phyloP scores from a whole-genome alignment of 2,113 vertebrate species.

The Lagopus muta region DNA sequence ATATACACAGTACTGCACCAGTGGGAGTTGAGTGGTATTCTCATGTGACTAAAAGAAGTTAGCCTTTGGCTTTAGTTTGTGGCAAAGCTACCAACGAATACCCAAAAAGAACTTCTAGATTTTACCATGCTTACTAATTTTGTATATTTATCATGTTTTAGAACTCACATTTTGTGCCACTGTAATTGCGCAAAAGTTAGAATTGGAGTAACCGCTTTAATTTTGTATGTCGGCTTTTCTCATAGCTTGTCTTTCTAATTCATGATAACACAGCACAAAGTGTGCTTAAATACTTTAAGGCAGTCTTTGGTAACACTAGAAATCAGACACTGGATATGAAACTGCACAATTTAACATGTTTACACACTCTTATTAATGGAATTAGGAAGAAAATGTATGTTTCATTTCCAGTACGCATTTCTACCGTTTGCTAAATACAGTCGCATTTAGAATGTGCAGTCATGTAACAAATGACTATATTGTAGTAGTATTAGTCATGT shows the following conservation, averaged over 20 bases:
- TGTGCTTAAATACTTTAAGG: background rate
- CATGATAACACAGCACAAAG: background rate
- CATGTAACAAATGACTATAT: background rate
- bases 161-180: background rate
- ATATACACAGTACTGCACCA: rapidly evolving
- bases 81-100: background rate
- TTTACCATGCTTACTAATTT: background rate
- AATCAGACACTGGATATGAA: background rate
- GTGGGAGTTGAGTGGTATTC: background rate
- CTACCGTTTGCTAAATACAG: background rate
- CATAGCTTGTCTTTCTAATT: background rate
- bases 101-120: background rate
- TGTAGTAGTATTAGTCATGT: background rate
- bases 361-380: conserved; percentile 9
- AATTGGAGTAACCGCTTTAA: background rate
- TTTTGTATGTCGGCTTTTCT: background rate
- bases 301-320: background rate
- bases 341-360: conserved; percentile 1
- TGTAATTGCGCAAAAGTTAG: background rate
- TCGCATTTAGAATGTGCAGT: background rate
- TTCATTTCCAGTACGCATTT: conserved; percentile 14
- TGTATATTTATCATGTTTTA: background rate
- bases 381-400: background rate
- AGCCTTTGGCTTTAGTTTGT: background rate
- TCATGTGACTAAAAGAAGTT: background rate